A percentile compares a stretch with the other conserved stretches of the same genome.
Evolutionary conservation across 2,113 vertebrate species (phyloP).

Genomic region (Rhynchomys soricoides): DNA sequence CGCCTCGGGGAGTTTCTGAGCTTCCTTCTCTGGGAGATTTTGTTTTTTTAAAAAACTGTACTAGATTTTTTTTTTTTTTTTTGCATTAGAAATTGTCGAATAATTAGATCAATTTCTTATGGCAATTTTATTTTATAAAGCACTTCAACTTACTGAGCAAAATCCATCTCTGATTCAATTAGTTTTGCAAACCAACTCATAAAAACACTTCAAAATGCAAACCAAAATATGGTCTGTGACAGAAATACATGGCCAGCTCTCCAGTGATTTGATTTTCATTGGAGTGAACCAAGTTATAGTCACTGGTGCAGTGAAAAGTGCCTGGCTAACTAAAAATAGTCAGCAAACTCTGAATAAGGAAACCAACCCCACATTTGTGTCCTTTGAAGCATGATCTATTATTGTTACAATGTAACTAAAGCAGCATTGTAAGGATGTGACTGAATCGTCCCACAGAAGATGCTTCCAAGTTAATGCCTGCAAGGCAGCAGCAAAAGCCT

Average conservation of each 20-base stretch:
- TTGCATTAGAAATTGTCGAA: slow-evolving; percentile 70
- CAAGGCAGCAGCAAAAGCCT: slow-evolving; percentile 23
- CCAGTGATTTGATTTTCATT: slow-evolving; percentile 75
- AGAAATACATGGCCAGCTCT: slow-evolving; percentile 56
- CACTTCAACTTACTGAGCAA: slow-evolving; percentile 68
- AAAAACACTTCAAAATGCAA: slow-evolving; percentile 71
- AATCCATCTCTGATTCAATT: slow-evolving; percentile 63
- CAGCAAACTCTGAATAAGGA: slow-evolving; percentile 75
- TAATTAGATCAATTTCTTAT: slow-evolving; percentile 77
- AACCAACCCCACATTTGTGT: slow-evolving; percentile 66
- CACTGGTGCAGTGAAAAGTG: slow-evolving; percentile 67
- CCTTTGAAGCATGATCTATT: slow-evolving; percentile 71
- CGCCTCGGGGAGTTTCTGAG: neutral
- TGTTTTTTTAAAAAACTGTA: neutral
- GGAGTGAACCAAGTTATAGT: slow-evolving; percentile 54
- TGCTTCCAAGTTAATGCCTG: slow-evolving; percentile 42
- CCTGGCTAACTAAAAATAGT: slow-evolving; percentile 66
- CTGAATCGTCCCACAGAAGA: neutral
- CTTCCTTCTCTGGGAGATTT: slow-evolving; percentile 43
- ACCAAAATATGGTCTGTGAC: slow-evolving; percentile 71
- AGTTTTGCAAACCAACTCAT: slow-evolving; percentile 69
- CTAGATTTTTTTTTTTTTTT: slow-evolving; percentile 11
- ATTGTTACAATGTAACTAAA: neutral
- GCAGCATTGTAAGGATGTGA: neutral
- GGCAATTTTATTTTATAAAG: slow-evolving; percentile 72